These are phyloP conservation scores for Athene cunicularia DNA, from an alignment of 2,113 vertebrate species.

Conservation along the genomic window DNA sequence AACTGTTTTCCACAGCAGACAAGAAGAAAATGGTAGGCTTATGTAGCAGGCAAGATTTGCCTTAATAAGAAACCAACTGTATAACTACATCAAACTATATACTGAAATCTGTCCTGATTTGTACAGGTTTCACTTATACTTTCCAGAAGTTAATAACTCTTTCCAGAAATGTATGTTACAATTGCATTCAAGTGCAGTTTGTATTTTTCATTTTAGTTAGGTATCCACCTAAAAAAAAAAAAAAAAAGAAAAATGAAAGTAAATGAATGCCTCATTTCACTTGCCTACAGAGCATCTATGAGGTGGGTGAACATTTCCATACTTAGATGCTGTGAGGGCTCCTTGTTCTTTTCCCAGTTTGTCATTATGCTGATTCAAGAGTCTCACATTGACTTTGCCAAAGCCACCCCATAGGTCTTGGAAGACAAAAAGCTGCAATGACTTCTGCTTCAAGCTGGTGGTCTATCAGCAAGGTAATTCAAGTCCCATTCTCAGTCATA, in stretches of 20 bases:
- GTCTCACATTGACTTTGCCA: not conserved
- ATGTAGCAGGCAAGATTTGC: not conserved
- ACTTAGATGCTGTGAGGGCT: not conserved
- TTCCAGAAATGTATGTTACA: not conserved
- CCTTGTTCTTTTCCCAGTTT: not conserved
- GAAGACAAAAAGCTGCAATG: not conserved
- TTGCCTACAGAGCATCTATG: not conserved
- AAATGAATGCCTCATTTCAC: not conserved
- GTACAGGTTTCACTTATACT: not conserved
- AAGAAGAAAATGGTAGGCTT: not conserved
- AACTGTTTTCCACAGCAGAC: not conserved
- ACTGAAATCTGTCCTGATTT: not conserved
- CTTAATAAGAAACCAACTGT: not conserved
- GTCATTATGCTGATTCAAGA: not conserved
- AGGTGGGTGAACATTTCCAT: not conserved
- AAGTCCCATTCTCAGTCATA: not conserved
- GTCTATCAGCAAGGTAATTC: not conserved
- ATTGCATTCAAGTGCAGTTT: not conserved
- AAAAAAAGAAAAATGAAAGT: not conserved
- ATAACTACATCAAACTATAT: not conserved
- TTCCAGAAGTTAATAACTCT: not conserved
- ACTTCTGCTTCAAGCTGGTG: not conserved
- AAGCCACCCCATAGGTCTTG: not conserved
- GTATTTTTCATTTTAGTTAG: not conserved
- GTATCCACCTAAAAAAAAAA: not conserved